Evolutionary conservation across 2,888 invertebrate genomes (phyloP).

Genomic region (Caenorhabditis sp.): DNA sequence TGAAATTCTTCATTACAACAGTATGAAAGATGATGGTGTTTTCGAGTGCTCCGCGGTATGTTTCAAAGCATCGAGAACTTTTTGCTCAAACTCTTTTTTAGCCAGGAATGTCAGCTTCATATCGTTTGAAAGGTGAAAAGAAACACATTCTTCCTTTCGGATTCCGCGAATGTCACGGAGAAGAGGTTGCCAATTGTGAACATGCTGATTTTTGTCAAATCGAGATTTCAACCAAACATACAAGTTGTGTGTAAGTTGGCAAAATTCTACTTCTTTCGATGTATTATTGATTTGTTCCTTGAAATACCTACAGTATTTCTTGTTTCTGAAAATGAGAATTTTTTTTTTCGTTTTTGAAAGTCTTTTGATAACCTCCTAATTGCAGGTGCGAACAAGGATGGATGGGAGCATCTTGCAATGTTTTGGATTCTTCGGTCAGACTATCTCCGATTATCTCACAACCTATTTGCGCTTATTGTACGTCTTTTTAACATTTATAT

Average conservation of each 20-base stretch:
- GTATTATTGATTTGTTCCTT: not conserved
- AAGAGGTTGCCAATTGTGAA: conserved; percentile 41
- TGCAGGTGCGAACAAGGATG: conserved; percentile 41
- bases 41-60: conserved; percentile 41
- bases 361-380: too few species aligned
- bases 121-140: conserved; percentile 35
- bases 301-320: too few species aligned
- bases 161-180: conserved; percentile 38
- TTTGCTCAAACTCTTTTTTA: conserved; percentile 5
- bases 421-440: conserved; percentile 37
- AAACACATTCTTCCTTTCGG: conserved; percentile 35
- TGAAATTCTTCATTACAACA: conserved; percentile 25
- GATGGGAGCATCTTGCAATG: conserved; percentile 36
- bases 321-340: too few species aligned
- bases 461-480: conserved; percentile 43
- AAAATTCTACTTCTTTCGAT: not conserved
- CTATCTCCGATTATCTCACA: conserved; percentile 28
- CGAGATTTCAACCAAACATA: conserved; percentile 22
- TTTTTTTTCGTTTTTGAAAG: too few species aligned
- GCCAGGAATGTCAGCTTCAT: conserved; percentile 47
- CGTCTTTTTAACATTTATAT: conserved; percentile 28
- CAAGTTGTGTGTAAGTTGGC: conserved; percentile 44
- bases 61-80: not conserved
- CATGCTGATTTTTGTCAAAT: conserved; percentile 35
- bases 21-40: conserved; percentile 30